Conservation (phyloP, 2,888 invertebrate species). For the Aleiodes leptofemur region DNA sequence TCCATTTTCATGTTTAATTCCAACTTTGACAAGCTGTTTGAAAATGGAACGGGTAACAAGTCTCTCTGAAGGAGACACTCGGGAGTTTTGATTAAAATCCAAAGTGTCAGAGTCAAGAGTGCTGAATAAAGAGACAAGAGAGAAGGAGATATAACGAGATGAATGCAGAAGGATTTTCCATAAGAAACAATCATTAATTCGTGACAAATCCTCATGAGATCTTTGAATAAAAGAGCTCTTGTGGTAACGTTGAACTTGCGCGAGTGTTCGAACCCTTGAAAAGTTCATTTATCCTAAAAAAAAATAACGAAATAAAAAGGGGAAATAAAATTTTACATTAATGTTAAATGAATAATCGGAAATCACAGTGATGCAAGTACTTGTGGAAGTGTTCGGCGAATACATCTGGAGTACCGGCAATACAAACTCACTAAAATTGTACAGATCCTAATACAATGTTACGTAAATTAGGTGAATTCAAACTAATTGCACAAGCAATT, state of each 20-base stretch:
- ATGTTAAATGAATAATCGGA: too few species aligned
- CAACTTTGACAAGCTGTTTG: constrained; percentile 27
- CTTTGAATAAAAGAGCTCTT: background rate
- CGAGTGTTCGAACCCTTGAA: background rate
- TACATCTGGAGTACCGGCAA: background rate
- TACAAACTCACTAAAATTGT: background rate
- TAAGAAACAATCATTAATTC: background rate
- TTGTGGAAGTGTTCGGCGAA: background rate
- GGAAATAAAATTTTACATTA: too few species aligned
- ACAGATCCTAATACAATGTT: constrained; percentile 3
- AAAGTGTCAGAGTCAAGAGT: constrained; percentile 21
- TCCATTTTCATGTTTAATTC: constrained; percentile 9
- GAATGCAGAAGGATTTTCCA: background rate
- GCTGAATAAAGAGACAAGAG: background rate
- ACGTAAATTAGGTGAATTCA: constrained; percentile 30
- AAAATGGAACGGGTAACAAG: constrained; percentile 25
- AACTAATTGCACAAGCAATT: constrained; percentile 30
- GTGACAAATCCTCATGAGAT: background rate
- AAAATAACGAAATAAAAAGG: too few species aligned
- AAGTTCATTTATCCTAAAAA: background rate
- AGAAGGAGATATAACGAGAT: background rate
- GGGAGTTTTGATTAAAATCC: constrained; percentile 34
- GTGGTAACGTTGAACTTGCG: background rate
- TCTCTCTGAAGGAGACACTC: constrained; percentile 22
- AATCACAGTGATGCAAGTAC: too few species aligned